Evolutionary conservation across 2,113 vertebrate genomes (phyloP).

Genomic region (Panthera tigris): DNA sequence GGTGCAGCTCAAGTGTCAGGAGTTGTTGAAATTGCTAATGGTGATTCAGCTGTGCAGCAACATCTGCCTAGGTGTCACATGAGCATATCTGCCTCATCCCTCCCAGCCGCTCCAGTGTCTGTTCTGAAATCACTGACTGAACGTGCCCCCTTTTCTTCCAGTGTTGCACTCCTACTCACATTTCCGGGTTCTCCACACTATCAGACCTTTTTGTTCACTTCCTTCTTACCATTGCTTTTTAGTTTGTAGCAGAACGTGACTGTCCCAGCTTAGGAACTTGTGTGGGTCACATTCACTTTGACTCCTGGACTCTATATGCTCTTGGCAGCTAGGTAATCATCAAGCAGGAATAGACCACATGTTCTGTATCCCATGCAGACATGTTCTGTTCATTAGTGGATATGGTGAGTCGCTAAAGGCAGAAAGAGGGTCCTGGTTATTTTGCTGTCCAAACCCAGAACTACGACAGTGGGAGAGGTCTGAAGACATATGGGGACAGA

Average conservation of each 20-base stretch:
- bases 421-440: not conserved
- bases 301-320: not conserved
- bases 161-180: not conserved
- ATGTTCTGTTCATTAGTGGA: not conserved
- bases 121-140: not conserved
- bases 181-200: not conserved
- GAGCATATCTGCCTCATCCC: not conserved
- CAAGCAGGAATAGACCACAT: accelerated
- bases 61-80: not conserved
- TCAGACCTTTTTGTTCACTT: not conserved
- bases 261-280: accelerated
- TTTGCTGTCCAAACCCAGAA: not conserved
- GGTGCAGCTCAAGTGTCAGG: not conserved
- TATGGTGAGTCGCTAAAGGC: too few species aligned
- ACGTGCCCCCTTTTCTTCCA: not conserved
- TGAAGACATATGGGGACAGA: not conserved
- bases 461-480: accelerated
- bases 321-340: not conserved
- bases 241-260: not conserved
- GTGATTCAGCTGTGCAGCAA: not conserved
- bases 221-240: not conserved
- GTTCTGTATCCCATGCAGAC: accelerated
- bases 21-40: accelerated
- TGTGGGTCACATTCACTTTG: not conserved
- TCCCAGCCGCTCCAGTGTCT: not conserved